Conservation (phyloP, 1,140 invertebrate genomes). For the Drosophila lowei region DNA sequence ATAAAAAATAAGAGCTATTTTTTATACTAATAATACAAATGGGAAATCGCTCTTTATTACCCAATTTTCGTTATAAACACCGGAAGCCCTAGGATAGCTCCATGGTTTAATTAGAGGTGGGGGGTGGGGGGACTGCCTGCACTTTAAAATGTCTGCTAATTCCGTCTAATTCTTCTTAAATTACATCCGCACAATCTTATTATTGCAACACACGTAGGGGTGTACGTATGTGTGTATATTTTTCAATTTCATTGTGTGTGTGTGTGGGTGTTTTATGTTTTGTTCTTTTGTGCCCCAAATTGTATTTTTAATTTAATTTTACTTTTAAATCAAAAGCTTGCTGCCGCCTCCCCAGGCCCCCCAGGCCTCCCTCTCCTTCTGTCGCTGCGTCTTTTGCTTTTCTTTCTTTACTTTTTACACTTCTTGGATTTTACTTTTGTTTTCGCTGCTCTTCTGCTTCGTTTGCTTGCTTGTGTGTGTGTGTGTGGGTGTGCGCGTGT, state of each 20-base stretch:
- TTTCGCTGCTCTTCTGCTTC: constrained; percentile 26
- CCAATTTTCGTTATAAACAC: too few relatives aligned
- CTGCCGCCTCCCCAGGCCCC: not conserved
- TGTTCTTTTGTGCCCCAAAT: constrained; percentile 5
- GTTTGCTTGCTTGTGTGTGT: constrained; percentile 1
- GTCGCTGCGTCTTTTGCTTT: constrained; percentile 29
- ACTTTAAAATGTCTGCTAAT: too few relatives aligned
- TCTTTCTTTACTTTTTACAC: constrained; percentile 30
- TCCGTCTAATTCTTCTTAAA: too few relatives aligned
- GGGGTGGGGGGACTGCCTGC: too few relatives aligned
- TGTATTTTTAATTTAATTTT: constrained; percentile 75
- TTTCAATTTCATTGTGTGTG: not conserved
- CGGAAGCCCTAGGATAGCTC: too few relatives aligned
- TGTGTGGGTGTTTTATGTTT: constrained; percentile 9
- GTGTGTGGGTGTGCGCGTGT: not conserved
- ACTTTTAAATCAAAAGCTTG: constrained; percentile 75
- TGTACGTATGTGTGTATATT: not conserved
- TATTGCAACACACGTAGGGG: too few relatives aligned
- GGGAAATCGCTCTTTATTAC: too few relatives aligned
- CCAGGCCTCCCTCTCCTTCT: too few relatives aligned
- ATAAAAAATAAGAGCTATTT: too few relatives aligned
- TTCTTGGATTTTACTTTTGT: constrained; percentile 58
- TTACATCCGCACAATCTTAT: too few relatives aligned
- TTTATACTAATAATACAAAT: too few relatives aligned
- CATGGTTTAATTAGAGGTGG: too few relatives aligned